These are phyloP conservation scores for Heterohyrax brucei DNA, from an alignment of 2,797 vertebrate species.

Conservation along the genomic window DNA sequence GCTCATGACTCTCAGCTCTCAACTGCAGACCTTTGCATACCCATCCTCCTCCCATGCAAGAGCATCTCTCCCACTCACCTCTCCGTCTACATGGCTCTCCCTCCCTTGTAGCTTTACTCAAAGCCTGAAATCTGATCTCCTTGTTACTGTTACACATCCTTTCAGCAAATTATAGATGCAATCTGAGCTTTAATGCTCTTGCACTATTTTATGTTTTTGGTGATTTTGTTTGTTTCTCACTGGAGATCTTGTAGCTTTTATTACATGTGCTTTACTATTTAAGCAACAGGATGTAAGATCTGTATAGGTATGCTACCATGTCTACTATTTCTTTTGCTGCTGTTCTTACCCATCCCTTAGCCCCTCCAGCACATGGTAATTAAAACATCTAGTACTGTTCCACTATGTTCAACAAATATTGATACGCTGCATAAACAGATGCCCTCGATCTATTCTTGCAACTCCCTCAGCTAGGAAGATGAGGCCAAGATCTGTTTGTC, in stretches of 20 bases:
- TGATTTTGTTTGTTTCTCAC: not conserved
- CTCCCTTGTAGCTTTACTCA: not conserved
- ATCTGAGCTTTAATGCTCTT: not conserved
- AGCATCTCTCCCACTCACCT: not conserved
- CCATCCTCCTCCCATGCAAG: not conserved
- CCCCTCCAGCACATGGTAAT: not conserved
- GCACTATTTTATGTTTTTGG: not conserved
- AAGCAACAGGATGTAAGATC: not conserved
- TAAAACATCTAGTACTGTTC: constrained; percentile 52
- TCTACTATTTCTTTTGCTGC: not conserved
- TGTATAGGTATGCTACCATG: not conserved
- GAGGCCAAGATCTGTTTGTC: not conserved
- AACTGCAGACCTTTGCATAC: not conserved
- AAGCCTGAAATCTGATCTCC: not conserved
- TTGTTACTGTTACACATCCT: not conserved
- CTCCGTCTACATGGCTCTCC: not conserved
- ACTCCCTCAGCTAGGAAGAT: constrained; percentile 1
- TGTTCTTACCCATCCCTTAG: not conserved
- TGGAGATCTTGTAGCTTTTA: constrained; percentile 1
- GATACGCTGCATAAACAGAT: constrained; percentile 24
- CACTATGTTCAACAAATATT: constrained; percentile 35
- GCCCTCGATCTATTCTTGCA: not conserved
- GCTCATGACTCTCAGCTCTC: not conserved
- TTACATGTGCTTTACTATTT: not conserved
- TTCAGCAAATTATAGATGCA: not conserved